Evolutionary conservation across 2,797 vertebrate genomes (phyloP).

Genomic region (Austrolebias charrua): DNA sequence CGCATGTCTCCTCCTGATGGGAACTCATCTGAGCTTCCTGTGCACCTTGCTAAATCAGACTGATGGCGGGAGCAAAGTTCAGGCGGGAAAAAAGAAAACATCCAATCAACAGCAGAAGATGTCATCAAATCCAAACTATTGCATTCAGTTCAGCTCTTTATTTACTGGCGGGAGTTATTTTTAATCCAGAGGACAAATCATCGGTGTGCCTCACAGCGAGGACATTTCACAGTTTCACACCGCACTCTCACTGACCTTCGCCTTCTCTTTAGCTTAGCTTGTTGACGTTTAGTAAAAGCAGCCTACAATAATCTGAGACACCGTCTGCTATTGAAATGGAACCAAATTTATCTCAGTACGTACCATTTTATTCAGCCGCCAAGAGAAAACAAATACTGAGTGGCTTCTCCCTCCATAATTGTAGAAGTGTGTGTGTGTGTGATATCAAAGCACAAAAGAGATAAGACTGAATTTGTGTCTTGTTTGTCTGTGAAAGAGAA

Average conservation of each 20-base stretch:
- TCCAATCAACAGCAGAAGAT: constrained; percentile 1
- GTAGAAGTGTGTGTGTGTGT: too few species aligned
- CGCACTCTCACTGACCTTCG: too few species aligned
- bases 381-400: too few species aligned
- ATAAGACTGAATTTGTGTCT: too few species aligned
- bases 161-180: constrained; percentile 1
- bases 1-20: constrained; percentile 20
- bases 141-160: not conserved
- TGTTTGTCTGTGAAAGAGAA: too few species aligned
- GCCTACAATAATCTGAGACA: not conserved
- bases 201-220: not conserved
- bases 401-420: too few species aligned
- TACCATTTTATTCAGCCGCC: too few species aligned
- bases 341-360: not conserved
- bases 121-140: constrained; percentile 16
- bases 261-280: too few species aligned
- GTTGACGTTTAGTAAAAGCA: too few species aligned
- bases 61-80: constrained; percentile 24
- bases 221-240: not conserved
- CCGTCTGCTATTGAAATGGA: not conserved
- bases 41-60: constrained; percentile 13
- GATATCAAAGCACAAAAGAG: too few species aligned
- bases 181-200: constrained; percentile 1
- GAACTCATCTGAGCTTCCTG: constrained; percentile 20
- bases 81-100: constrained; percentile 9